These are phyloP conservation scores for Zapornia atra DNA, from an alignment of 2,113 vertebrate genomes.

Conservation along the genomic window DNA sequence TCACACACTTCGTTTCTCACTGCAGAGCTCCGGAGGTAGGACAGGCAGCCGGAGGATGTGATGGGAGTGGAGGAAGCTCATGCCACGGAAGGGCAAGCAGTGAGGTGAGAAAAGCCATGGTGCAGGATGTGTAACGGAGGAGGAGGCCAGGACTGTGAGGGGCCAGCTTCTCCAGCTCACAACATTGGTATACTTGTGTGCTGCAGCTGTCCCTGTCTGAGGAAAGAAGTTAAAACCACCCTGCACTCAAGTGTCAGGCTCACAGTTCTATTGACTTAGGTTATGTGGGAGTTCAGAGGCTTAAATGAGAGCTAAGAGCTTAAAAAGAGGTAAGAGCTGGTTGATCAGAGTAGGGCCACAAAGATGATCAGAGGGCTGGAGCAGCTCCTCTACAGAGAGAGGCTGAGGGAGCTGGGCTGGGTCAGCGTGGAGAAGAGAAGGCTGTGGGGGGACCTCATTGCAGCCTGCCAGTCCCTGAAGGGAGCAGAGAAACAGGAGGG, in stretches of 20 bases:
- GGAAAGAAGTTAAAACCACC: background rate
- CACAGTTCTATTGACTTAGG: rapidly evolving
- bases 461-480: no score
- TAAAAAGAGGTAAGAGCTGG: background rate
- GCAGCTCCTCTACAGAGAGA: no score
- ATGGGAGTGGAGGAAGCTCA: background rate
- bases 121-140: background rate
- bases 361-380: no score
- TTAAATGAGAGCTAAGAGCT: background rate
- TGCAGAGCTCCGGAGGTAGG: rapidly evolving
- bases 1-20: background rate
- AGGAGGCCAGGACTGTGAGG: background rate
- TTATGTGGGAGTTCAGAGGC: background rate
- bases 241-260: rapidly evolving
- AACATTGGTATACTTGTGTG: rapidly evolving
- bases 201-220: background rate
- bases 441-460: no score
- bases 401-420: no score
- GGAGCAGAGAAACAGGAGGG: no score
- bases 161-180: background rate
- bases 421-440: no score
- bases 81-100: rapidly evolving
- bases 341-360: no score
- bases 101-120: background rate
- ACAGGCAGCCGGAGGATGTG: rapidly evolving